Conservation (phyloP, 1,140 invertebrate species). For the Lerema accius region DNA sequence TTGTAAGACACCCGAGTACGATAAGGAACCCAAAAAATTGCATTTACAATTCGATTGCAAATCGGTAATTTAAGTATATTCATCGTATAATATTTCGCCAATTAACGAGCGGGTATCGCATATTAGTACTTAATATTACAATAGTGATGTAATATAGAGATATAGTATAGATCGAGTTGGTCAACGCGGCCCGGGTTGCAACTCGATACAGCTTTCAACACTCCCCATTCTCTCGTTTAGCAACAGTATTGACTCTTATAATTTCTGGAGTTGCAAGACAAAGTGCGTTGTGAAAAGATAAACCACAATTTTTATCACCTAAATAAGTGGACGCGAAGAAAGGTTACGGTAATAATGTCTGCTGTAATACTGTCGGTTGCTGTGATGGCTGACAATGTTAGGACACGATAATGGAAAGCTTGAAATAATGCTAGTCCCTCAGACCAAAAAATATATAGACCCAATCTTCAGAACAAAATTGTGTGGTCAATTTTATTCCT, state of each 20-base stretch:
- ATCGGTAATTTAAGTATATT: constrained; percentile 2
- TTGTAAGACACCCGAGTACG: no score
- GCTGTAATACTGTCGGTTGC: no score
- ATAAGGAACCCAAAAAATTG: background rate
- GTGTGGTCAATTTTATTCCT: no score
- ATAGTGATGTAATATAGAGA: constrained; percentile 30
- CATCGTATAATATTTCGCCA: background rate
- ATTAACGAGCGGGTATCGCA: background rate
- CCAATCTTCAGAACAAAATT: no score
- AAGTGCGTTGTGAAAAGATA: constrained; percentile 23
- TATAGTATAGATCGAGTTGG: constrained; percentile 17
- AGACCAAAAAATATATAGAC: no score
- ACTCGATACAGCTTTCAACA: constrained; percentile 29
- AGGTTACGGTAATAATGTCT: background rate
- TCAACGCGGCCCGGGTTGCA: constrained; percentile 8
- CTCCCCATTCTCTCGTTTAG: constrained; percentile 36
- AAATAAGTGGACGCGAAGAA: background rate
- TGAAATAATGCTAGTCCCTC: no score
- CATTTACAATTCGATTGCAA: background rate
- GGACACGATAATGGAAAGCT: no score
- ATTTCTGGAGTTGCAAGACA: constrained; percentile 17
- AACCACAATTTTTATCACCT: constrained; percentile 12
- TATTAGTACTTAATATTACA: constrained; percentile 2
- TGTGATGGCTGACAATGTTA: no score
- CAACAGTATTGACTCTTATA: constrained; percentile 27